Conservation (phyloP, 2,888 invertebrate species). For the Stomorhina lunata region DNA sequence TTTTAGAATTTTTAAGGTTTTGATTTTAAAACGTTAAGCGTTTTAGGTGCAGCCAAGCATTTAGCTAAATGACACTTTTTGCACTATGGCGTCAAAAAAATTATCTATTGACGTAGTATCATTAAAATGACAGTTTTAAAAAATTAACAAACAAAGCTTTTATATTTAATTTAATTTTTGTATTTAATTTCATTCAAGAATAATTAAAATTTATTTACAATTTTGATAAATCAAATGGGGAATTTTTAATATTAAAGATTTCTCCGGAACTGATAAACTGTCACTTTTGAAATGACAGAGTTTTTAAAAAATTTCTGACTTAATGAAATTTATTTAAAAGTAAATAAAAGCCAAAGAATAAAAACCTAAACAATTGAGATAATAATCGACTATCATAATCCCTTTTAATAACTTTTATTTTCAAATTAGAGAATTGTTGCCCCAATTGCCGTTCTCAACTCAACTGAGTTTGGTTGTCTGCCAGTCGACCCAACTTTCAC, state of each 20-base stretch:
- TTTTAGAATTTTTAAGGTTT: background rate
- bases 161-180: background rate
- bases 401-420: background rate
- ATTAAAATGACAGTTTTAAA: conserved; percentile 9
- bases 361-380: background rate
- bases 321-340: background rate
- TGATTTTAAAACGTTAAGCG: background rate
- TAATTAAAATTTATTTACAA: background rate
- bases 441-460: too few relatives aligned
- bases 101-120: conserved; percentile 22
- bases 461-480: too few relatives aligned
- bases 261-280: background rate
- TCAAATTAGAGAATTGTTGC: too few relatives aligned
- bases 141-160: background rate
- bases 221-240: conserved; percentile 6
- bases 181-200: conserved; percentile 1
- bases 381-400: background rate
- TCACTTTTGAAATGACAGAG: background rate
- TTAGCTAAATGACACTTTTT: conserved; percentile 13
- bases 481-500: too few relatives aligned
- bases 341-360: background rate
- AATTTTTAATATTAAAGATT: conserved; percentile 8
- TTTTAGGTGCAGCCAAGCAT: conserved; percentile 43
- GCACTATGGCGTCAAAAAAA: too few relatives aligned
- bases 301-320: background rate